Conservation (phyloP, 2,113 vertebrate species). For the Echinops telfairi region DNA sequence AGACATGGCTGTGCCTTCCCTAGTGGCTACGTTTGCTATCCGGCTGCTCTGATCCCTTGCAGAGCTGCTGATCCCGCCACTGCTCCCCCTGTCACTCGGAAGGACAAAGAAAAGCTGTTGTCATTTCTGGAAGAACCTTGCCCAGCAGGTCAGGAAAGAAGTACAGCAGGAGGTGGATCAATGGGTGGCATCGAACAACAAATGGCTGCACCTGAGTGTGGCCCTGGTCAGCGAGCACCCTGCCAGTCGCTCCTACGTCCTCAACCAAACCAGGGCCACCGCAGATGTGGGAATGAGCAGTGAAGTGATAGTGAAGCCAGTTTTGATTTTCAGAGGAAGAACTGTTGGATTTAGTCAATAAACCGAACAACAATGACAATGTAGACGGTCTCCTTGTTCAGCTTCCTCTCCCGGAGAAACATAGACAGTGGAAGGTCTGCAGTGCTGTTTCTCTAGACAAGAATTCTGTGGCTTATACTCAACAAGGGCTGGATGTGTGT, state of each 20-base stretch:
- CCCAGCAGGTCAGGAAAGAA: constrained; percentile 95
- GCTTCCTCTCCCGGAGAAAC: constrained; percentile 95
- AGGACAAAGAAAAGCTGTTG: constrained; percentile 89
- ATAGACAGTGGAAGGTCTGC: constrained; percentile 94
- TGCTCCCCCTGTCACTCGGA: no score
- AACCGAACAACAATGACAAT: constrained; percentile 92
- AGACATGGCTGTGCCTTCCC: no score
- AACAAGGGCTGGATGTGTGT: constrained; percentile 97
- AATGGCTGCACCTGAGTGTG: constrained; percentile 95
- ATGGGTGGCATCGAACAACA: constrained; percentile 93
- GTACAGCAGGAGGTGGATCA: constrained; percentile 92
- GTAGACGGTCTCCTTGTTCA: constrained; percentile 96
- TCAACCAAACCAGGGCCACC: constrained; percentile 96
- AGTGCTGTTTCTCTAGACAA: constrained; percentile 95
- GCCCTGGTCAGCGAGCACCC: constrained; percentile 95
- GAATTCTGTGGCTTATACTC: constrained; percentile 97
- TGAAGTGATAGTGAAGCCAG: constrained; percentile 95
- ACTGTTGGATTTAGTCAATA: constrained; percentile 93
- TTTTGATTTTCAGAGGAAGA: constrained; percentile 93
- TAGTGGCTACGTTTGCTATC: no score
- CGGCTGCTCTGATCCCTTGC: no score
- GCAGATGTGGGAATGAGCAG: constrained; percentile 96
- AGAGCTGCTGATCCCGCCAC: no score
- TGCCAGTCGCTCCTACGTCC: constrained; percentile 97
- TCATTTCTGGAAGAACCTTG: constrained; percentile 97